phyloP scores from a whole-genome alignment of 2,113 vertebrate species.

The Mohoua ochrocephala region DNA sequence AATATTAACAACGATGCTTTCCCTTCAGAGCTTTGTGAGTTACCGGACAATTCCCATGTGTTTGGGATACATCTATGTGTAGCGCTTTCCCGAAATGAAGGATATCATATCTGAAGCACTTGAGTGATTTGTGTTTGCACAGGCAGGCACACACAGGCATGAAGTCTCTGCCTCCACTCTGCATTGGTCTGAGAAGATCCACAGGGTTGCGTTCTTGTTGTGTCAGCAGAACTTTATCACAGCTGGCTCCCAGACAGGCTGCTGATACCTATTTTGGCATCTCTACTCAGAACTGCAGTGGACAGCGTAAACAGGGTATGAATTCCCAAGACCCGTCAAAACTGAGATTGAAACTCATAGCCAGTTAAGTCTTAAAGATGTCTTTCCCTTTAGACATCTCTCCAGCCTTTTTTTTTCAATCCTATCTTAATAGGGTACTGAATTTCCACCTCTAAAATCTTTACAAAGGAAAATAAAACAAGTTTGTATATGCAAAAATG shows the following conservation, averaged over 20 bases:
- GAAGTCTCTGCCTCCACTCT: background rate
- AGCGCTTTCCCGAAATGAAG: background rate
- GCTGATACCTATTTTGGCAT: background rate
- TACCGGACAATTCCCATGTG: background rate
- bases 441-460: background rate
- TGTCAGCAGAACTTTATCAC: background rate
- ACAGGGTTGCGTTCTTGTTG: background rate
- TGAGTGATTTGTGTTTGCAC: background rate
- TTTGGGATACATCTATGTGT: rapidly evolving
- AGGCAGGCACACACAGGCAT: background rate
- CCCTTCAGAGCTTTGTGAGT: background rate
- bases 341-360: background rate
- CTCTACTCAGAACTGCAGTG: background rate
- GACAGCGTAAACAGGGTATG: background rate
- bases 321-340: background rate
- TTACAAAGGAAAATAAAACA: background rate
- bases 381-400: background rate
- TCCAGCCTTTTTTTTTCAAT: background rate
- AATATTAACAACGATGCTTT: background rate
- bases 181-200: background rate
- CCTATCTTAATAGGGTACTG: background rate
- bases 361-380: background rate
- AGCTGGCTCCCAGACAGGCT: background rate
- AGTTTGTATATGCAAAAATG: background rate
- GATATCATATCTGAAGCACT: background rate